Evolutionary conservation across 2,797 vertebrate species (phyloP).

Genomic region (Benthosema pterotum): DNA sequence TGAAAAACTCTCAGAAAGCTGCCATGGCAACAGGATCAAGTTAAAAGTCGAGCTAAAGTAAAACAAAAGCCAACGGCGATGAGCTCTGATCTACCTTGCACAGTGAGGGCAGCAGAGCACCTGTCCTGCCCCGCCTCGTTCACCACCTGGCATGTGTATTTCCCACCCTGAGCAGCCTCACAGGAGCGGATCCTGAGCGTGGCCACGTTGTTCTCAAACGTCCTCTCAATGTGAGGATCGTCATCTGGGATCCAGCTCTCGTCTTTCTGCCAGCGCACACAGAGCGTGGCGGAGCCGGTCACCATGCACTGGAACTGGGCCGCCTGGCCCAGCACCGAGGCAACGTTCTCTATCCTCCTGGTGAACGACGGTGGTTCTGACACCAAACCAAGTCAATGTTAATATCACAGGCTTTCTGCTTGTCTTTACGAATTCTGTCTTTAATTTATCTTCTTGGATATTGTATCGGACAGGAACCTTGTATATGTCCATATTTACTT

Average conservation of each 20-base stretch:
- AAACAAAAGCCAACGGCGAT: neutral
- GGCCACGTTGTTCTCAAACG: constrained; percentile 86
- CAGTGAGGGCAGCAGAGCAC: constrained; percentile 89
- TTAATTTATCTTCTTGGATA: too few species aligned
- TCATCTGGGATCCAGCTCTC: constrained; percentile 92
- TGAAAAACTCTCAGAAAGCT: too few species aligned
- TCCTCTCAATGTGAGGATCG: constrained; percentile 85
- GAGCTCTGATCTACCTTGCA: constrained; percentile 88
- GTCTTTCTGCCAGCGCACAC: constrained; percentile 94
- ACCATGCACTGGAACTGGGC: constrained; percentile 87
- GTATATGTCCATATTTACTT: too few species aligned
- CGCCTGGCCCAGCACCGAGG: constrained; percentile 85
- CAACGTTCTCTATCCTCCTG: constrained; percentile 88
- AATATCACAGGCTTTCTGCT: neutral
- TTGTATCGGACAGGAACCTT: too few species aligned
- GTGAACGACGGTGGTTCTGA: constrained; percentile 91
- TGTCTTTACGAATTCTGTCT: neutral
- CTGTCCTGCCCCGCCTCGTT: constrained; percentile 93
- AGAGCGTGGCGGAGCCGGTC: constrained; percentile 87
- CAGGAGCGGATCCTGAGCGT: constrained; percentile 85
- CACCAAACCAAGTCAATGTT: constrained; percentile 49
- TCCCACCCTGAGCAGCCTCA: constrained; percentile 86
- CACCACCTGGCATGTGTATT: constrained; percentile 93
- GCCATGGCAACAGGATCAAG: too few species aligned
- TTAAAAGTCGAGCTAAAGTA: too few species aligned